phyloP scores from a whole-genome alignment of 2,888 invertebrate genomes.

The Epistrophe grossulariae region DNA sequence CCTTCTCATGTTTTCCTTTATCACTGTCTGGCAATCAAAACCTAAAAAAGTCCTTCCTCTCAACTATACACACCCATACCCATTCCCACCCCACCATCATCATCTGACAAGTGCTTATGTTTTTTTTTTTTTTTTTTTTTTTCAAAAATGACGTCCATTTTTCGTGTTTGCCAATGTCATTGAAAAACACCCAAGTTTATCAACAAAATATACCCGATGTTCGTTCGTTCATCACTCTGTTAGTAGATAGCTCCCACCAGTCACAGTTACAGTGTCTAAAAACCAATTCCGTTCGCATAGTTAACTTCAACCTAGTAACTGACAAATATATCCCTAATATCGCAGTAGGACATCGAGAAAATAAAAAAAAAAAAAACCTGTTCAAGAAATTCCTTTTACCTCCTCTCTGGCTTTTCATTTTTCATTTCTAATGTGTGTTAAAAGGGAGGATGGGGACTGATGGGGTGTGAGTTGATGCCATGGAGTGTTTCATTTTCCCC shows the following conservation, averaged over 20 bases:
- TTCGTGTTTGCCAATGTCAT: conserved; percentile 34
- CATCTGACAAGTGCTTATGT: conserved; percentile 1
- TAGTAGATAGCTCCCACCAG: conserved; percentile 27
- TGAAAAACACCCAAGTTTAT: conserved; percentile 46
- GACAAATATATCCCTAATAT: conserved; percentile 71
- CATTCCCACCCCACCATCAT: not conserved
- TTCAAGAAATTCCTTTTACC: conserved; percentile 17
- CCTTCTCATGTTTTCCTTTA: conserved; percentile 71
- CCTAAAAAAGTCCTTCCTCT: conserved; percentile 20
- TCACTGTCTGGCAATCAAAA: conserved; percentile 67
- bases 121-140: conserved; percentile 4
- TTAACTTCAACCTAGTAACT: conserved; percentile 66
- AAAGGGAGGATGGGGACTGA: not conserved
- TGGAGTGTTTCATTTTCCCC: not conserved
- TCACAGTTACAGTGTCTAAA: conserved; percentile 11
- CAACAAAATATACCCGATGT: conserved; percentile 59
- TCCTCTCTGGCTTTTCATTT: conserved; percentile 34
- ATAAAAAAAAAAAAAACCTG: conserved; percentile 27
- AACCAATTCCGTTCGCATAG: conserved; percentile 65
- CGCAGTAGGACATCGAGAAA: conserved; percentile 52
- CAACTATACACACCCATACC: not conserved
- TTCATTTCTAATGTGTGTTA: conserved; percentile 70
- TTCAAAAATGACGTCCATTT: conserved; percentile 39
- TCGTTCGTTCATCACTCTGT: conserved; percentile 61
- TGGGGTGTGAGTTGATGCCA: not conserved